Percentiles rank a stretch among this genome's conserved stretches.
phyloP scores from a whole-genome alignment of 2,797 vertebrate species.

The Protonibea diacanthus region DNA sequence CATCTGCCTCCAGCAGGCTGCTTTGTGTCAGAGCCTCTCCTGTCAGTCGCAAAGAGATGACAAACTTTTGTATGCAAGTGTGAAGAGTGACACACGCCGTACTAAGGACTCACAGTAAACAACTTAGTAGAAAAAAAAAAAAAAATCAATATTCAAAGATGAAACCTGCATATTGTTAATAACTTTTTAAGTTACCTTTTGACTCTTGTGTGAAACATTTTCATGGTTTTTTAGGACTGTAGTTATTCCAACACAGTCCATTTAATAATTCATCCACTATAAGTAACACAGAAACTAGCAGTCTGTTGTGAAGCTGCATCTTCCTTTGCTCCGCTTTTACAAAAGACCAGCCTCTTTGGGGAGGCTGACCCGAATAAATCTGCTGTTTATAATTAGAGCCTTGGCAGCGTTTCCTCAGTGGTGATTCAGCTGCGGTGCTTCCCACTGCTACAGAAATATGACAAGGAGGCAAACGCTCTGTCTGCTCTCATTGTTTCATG shows the following conservation, averaged over 20 bases:
- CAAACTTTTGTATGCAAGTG: slow-evolving; percentile 10
- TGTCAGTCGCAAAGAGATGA: slow-evolving; percentile 65
- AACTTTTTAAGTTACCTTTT: slow-evolving; percentile 15
- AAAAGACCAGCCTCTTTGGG: slow-evolving; percentile 67
- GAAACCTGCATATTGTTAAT: neutral
- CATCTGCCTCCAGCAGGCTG: slow-evolving; percentile 93
- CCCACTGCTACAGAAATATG: slow-evolving; percentile 46
- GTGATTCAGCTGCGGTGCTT: slow-evolving; percentile 63
- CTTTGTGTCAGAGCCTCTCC: slow-evolving; percentile 92
- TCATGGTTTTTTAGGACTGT: slow-evolving; percentile 20
- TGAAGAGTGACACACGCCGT: neutral
- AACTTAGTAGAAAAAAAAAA: neutral
- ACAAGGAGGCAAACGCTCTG: slow-evolving; percentile 42
- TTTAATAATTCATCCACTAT: slow-evolving; percentile 57
- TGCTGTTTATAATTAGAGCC: slow-evolving; percentile 75
- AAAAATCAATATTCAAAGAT: neutral
- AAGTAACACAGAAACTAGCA: slow-evolving; percentile 55
- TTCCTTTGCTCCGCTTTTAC: slow-evolving; percentile 62
- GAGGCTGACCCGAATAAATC: slow-evolving; percentile 75
- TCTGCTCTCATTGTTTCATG: slow-evolving; percentile 50
- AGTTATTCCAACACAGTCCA: slow-evolving; percentile 31
- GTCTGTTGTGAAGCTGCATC: slow-evolving; percentile 54
- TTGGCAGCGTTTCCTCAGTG: slow-evolving; percentile 60
- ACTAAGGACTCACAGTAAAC: neutral
- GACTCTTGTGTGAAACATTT: neutral